A percentile compares a stretch with the other conserved stretches of the same genome.
Conservation (phyloP, 1,140 invertebrate species). For the Brachionus rotundiformis region DNA sequence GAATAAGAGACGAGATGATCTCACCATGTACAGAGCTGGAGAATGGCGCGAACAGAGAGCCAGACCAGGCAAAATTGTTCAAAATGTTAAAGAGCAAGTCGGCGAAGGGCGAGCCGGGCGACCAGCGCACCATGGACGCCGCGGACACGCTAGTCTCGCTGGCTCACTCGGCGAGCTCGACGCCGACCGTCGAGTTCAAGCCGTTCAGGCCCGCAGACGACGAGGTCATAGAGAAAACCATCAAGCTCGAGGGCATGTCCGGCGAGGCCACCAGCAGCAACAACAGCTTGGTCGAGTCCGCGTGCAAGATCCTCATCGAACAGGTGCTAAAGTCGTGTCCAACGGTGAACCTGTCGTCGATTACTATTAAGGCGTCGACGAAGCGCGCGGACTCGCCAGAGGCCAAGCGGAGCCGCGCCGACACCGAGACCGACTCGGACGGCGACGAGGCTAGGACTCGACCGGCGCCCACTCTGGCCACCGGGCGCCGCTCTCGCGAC, state of each 20-base stretch:
- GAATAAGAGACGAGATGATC: neutral
- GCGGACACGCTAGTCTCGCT: conserved; percentile 21
- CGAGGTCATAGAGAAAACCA: conserved; percentile 13
- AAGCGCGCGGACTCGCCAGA: neutral
- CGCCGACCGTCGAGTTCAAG: conserved; percentile 11
- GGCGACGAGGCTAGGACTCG: neutral
- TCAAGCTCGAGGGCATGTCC: neutral
- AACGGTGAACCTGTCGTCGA: neutral
- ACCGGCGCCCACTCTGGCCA: conserved; percentile 44
- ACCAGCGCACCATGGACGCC: conserved; percentile 23
- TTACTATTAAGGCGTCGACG: conserved; percentile 13
- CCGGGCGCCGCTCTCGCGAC: conserved; percentile 30
- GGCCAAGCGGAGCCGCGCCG: neutral
- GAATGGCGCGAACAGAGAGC: neutral
- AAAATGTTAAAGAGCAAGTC: neutral
- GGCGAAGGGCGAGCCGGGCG: neutral
- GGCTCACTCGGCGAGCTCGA: conserved; percentile 20
- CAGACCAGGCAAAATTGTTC: neutral
- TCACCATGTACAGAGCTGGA: neutral
- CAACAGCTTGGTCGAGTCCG: neutral
- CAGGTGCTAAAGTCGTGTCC: conserved; percentile 38
- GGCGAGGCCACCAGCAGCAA: neutral
- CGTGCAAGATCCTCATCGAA: conserved; percentile 13
- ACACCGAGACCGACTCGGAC: neutral
- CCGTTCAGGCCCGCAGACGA: neutral